These are phyloP conservation scores for Hydrochoerus hydrochaeris DNA, from an alignment of 2,113 vertebrate species.

Conservation along the genomic window DNA sequence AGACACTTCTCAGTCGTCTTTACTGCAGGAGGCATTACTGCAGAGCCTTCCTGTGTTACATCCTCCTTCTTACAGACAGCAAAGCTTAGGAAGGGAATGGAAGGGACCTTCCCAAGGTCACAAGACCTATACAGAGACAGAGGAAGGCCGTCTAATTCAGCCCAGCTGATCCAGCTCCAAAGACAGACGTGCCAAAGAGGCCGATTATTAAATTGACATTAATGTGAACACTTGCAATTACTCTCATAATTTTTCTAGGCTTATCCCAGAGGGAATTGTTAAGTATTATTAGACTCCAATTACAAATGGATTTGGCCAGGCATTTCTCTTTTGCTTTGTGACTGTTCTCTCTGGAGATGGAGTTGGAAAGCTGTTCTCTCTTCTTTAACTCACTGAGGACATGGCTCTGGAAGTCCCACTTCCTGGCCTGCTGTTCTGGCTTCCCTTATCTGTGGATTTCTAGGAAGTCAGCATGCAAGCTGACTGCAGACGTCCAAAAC, in stretches of 20 bases:
- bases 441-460: background rate
- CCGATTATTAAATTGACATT: constrained; percentile 40
- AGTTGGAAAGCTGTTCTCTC: background rate
- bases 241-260: constrained; percentile 37
- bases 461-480: background rate
- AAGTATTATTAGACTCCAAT: constrained; percentile 53
- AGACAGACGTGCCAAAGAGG: background rate
- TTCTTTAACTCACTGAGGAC: background rate
- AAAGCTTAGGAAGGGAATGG: background rate
- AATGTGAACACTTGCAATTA: constrained; percentile 37
- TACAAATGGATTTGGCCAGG: constrained; percentile 2
- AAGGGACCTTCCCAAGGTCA: constrained; percentile 35
- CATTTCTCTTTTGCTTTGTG: background rate
- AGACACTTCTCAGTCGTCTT: background rate
- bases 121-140: background rate
- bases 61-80: background rate
- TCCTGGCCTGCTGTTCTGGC: background rate
- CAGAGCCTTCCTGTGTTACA: background rate
- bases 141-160: background rate
- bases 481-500: background rate
- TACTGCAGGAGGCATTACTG: background rate
- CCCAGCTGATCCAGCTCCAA: background rate
- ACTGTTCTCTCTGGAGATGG: background rate
- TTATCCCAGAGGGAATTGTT: constrained; percentile 30
- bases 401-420: background rate